Base-by-base conservation (phyloP, 2,113 vertebrate species). In the Cyrtonyx montezumae region DNA sequence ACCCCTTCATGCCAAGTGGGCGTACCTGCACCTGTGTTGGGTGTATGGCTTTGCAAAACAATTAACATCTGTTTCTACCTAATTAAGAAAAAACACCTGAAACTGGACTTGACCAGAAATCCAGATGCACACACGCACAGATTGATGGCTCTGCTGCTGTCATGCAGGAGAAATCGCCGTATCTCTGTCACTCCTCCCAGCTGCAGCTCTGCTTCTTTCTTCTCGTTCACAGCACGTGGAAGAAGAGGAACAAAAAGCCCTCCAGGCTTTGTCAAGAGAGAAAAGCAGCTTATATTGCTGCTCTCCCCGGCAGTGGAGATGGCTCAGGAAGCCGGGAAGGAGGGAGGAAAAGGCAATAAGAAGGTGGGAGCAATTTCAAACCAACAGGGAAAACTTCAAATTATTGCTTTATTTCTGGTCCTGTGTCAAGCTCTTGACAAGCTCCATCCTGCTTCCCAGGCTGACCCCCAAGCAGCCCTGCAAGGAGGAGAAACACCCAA, bases 371-470 rank as follows among this genome's bases (percentile, higher is more conserved):
- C 14, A 49, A 56, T 83, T 91, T 85, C 75, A 88, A 94, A 83
- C 2, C 11, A 81, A 89, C 59, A 53, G 37, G 17, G 91, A 73
- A 96, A 78, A 53, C 9, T 69, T 77, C n/a, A 92, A 95, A 95
- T 96, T 96, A 97, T 95, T 96, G 91, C 96, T 96, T 96, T 95
- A 96, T 95, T 93, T 93, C 90, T 63, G 87, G 20, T 79, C 91
- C 92, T 94, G 90, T n/a, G 73, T 43, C 92, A 91, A 77, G 89
- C 91, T 94, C 73, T 56, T 56, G 88, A 67, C 75, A 85, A 5
- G 8, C 77, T 82, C 79, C 71, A 76, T 63, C 42, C 84, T 77
- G 23, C 15, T 19, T 37, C 53, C 28, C 45, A 51, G 49, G 80
- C 85, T 12, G 40, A 61, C 81, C 61, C 65, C 61, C 36, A 69